Evolutionary conservation across 2,113 vertebrate species (phyloP).

Genomic region (Otolemur garnettii): DNA sequence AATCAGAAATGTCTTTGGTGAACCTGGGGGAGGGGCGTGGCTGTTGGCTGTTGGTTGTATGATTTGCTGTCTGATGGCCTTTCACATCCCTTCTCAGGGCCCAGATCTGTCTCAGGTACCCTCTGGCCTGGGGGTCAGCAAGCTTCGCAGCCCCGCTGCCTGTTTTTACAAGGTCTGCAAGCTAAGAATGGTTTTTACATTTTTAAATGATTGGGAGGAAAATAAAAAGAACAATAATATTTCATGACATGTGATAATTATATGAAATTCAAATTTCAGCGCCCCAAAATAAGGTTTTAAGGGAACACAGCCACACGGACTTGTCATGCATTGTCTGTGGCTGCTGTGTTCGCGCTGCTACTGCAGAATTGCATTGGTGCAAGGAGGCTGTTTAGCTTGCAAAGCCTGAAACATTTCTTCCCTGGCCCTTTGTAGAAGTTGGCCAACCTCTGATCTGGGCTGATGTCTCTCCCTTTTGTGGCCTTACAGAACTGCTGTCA

Average conservation of each 20-base stretch:
- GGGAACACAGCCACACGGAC: not conserved
- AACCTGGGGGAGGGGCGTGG: not conserved
- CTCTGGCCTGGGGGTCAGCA: not conserved
- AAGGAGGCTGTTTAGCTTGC: fast-evolving
- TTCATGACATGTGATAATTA: constrained; percentile 10
- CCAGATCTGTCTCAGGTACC: not conserved
- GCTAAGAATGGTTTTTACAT: constrained; percentile 31
- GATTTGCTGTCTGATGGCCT: not conserved
- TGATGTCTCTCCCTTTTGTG: not conserved
- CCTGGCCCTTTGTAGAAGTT: not conserved
- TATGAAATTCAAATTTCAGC: constrained; percentile 53
- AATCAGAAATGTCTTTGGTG: not conserved
- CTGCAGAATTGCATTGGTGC: not conserved
- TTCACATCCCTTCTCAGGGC: fast-evolving
- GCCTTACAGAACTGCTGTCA: not conserved
- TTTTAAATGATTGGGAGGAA: not conserved
- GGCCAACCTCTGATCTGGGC: not conserved
- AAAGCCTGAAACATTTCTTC: not conserved
- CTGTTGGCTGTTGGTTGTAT: too few species aligned
- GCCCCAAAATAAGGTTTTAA: not conserved
- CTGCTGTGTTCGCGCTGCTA: not conserved
- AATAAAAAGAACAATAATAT: constrained; percentile 20
- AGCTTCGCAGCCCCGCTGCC: not conserved
- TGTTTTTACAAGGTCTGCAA: not conserved
- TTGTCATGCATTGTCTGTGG: not conserved